Base-by-base conservation (phyloP, 2,797 vertebrate species). In the Crenichthys baileyi region DNA sequence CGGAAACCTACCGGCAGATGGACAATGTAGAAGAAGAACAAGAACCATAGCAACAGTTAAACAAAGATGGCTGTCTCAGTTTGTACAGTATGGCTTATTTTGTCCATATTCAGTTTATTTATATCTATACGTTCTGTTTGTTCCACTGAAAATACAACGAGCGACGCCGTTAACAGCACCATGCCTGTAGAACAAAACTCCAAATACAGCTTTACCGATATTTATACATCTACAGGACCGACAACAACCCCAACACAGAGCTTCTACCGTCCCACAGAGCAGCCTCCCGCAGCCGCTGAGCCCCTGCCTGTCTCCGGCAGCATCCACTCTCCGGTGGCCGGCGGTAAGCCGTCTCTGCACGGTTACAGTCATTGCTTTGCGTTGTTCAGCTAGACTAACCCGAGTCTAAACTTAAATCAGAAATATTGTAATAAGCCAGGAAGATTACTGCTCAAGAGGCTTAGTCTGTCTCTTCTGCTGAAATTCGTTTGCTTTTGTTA, bases 1-100 rank as follows among this genome's bases (percentile, higher is more conserved):
- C 61, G 20, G 61, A 39, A 68, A 68, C 22, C 39, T 2, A 67
- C 39, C 36, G 22, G 18, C 18, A 65, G 39, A 46, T 7, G 7
- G 24, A 36, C 36, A 67, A 41, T 18, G 4, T 12, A 41, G 9
- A 67, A 6, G 79, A 79, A 85, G 85, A 89, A 80, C 29, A 79
- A 67, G 11, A 44, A 67, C 87, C 89, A 89, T 92, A 89, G 89
- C 83, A 92, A 92, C 92, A 65, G 0, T 26, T 1, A 73, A 85
- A 92, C 86, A 90, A 87, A 86, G 0, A 93, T 93, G 92, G 90
- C 83, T 36, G 24, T 55, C 0, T 73, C 16, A 0, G 0, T 0
- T 65, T 65, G 63, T 0, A 7, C 3, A 6, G 0, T 48, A 0
- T 36, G 31, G 3, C 18, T 0, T 1, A 3, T 0, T 12, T 31